Evolutionary conservation across 2,797 vertebrate genomes (phyloP).

Genomic region (Lagodon rhomboides): DNA sequence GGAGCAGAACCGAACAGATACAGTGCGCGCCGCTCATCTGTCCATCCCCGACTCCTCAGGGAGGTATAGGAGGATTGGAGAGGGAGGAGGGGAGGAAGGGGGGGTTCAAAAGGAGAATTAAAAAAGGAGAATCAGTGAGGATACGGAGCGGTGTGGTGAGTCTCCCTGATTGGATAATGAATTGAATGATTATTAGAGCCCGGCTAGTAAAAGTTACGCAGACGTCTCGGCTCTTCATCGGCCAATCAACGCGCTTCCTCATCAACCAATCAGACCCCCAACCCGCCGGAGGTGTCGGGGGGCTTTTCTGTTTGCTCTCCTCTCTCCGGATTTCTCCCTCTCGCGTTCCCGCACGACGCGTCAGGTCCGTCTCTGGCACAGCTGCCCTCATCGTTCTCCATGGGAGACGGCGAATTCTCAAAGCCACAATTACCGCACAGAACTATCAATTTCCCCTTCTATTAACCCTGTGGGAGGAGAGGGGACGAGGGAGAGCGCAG

Average conservation of each 20-base stretch:
- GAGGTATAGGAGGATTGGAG: constrained; percentile 67
- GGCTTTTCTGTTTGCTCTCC: constrained; percentile 46
- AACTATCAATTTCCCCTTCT: constrained; percentile 86
- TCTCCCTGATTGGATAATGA: constrained; percentile 86
- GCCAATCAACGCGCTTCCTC: constrained; percentile 70
- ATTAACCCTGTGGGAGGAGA: constrained; percentile 83
- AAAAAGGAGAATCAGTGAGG: constrained; percentile 68
- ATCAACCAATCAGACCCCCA: constrained; percentile 75
- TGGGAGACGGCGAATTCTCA: constrained; percentile 79
- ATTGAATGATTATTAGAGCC: constrained; percentile 83
- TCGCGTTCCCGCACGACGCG: constrained; percentile 33
- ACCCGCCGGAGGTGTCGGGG: background rate
- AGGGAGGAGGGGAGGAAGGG: constrained; percentile 22
- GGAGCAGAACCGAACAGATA: constrained; percentile 82
- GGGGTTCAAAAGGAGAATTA: constrained; percentile 60
- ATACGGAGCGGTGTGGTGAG: constrained; percentile 62
- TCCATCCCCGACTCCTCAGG: constrained; percentile 77
- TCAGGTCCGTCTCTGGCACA: constrained; percentile 54
- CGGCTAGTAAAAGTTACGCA: constrained; percentile 67
- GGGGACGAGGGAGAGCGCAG: constrained; percentile 50
- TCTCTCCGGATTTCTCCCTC: constrained; percentile 47
- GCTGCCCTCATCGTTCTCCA: constrained; percentile 69
- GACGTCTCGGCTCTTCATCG: constrained; percentile 70
- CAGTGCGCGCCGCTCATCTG: constrained; percentile 77
- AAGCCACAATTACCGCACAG: constrained; percentile 83